Evolutionary conservation across 2,888 invertebrate genomes (phyloP), one percentile per base, ranked within the genome.

Genomic region (Nudaria mundana): DNA sequence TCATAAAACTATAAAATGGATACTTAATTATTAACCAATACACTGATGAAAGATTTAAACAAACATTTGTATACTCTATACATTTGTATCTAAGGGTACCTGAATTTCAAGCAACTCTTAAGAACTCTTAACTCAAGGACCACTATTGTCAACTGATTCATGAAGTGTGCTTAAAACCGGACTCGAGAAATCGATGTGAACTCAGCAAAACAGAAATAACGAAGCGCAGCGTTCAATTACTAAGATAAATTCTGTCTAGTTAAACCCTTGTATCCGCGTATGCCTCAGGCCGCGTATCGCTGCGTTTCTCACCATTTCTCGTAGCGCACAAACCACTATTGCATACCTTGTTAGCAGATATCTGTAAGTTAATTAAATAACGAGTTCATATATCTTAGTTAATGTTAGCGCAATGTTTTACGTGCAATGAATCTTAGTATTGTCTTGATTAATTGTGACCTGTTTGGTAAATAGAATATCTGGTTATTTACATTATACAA

Each of bases 361-460:
- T 71, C 66, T 44, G 34, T 63, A 59, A 64, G 72, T 74, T 78
- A 80, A 80, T 78, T 78, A 76, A 75, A 68, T 70, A 72, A 72
- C 65, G 60, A 57, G 55, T 60, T 63, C 60, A 64, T 70, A 66
- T 65, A 62, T 66, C 53, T 54, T 58, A 47, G 56, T 63, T 62
- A 62, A 69, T 66, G 50, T 55, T 40, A 29, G 44, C 16, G 25
- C 13, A 26, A 14, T 42, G 10, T 41, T 41, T 36, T 34, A 22
- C 39, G 28, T 25, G 33, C 33, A 18, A 40, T 35, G 23, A 45
- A 40, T 34, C 37, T 44, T 43, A 40, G 48, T 40, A 50, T 45
- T 48, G 48, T 57, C 46, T 52, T 54, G 56, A 56, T 55, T 49
- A 44, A n/a, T n/a, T n/a, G n/a, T n/a, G n/a, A n/a, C n/a, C n/a